These are phyloP conservation scores for Poecilobothrus nobilitatus DNA, from an alignment of 2,888 invertebrate genomes.

Conservation along the genomic window DNA sequence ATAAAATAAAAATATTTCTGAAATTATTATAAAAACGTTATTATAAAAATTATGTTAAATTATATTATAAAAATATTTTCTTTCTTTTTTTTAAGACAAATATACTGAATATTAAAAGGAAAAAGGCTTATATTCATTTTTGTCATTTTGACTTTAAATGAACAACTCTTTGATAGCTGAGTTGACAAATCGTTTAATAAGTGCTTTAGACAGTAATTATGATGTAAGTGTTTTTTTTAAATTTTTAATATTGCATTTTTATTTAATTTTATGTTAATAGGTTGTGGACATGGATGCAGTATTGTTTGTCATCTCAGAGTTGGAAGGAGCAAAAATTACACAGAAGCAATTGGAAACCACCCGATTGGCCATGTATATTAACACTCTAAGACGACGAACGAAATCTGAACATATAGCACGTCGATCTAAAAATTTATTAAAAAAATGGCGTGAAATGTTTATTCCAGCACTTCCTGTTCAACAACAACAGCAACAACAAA, in stretches of 20 bases:
- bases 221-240: slow-evolving; percentile 96
- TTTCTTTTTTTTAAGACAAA: not conserved
- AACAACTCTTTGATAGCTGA: slow-evolving; percentile 71
- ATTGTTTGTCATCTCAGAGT: slow-evolving; percentile 82
- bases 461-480: slow-evolving; percentile 22
- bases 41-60: too few relatives aligned
- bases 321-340: slow-evolving; percentile 69
- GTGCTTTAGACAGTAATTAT: slow-evolving; percentile 93
- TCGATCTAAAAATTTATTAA: slow-evolving; percentile 83
- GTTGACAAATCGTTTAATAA: slow-evolving; percentile 92
- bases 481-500: slow-evolving; percentile 7
- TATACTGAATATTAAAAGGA: not conserved
- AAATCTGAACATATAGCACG: slow-evolving; percentile 75
- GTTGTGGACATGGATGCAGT: slow-evolving; percentile 92
- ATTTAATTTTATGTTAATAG: slow-evolving; percentile 46
- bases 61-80: too few relatives aligned
- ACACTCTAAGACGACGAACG: slow-evolving; percentile 81
- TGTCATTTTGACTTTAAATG: slow-evolving; percentile 49
- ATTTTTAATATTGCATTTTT: too few relatives aligned
- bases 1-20: too few relatives aligned
- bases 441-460: slow-evolving; percentile 85
- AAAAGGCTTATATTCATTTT: not conserved
- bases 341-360: slow-evolving; percentile 60
- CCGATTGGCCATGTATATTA: slow-evolving; percentile 87
- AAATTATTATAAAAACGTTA: too few relatives aligned